Base-by-base conservation (phyloP, 2,113 vertebrate species). In the Siniperca chuatsi region DNA sequence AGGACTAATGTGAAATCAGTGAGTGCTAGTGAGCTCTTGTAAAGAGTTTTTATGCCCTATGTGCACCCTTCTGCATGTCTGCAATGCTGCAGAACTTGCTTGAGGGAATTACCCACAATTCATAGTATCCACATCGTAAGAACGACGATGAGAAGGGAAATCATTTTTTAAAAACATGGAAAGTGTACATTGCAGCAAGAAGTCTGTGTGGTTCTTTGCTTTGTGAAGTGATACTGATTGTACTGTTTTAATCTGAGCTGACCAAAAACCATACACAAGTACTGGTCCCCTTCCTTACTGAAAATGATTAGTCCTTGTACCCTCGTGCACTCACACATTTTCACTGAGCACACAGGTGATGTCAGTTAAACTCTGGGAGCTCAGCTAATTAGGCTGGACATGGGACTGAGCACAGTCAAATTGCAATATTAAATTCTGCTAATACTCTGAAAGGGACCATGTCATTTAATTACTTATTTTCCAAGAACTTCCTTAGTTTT, bases 11-110 rank as follows among this genome's bases (percentile, higher is more conserved):
- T 57, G 29, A 76, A 86, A 75, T 75, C 46, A n/a, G 11, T 57
- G 16, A n/a, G 46, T 18, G 13, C 7, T 44, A 42, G 10, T 50
- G 21, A 66, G 37, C 35, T 21, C n/a, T 29, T 8, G 6, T 9
- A 44, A 70, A 71, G 20, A 52, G 10, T 25, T 37, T 58, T 46
- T 23, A 12, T 71, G 58, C 6, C 21, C 83, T 7, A 58, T 64
- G 40, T 65, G 20, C 65, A 78, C 58, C 42, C 75, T 52, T 66
- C 50, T 68, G 33, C 20, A 21, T 64, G 37, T 86, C 83, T 77
- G 48, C 25, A 81, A 69, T 72, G 60, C 60, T 64, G 57, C 71
- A 79, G 54, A 84, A 73, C 78, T 20, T 61, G 52, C 50, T 61
- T 66, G 29, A 44, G 20, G 20, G 5, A 79, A 79, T 23, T 64